Percentiles rank a stretch among this genome's conserved stretches.
phyloP scores from a whole-genome alignment of 2,888 invertebrate genomes.

The Sarcophaga caerulescens region DNA sequence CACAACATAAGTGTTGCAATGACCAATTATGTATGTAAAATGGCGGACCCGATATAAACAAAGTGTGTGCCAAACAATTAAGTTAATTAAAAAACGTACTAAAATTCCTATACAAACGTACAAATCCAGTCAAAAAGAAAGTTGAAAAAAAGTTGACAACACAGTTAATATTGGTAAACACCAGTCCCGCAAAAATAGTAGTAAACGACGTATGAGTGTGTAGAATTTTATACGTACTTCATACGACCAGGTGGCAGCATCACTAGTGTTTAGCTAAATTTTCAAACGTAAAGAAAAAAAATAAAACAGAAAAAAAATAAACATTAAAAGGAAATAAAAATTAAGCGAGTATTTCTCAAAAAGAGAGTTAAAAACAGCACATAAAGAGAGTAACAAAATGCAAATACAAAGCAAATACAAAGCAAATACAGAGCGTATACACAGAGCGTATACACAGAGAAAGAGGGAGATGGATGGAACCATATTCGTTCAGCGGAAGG shows the following conservation, averaged over 20 bases:
- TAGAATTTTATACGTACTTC: background rate
- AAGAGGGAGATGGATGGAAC: too few relatives aligned
- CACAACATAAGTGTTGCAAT: too few relatives aligned
- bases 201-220: background rate
- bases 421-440: too few relatives aligned
- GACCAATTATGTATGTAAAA: too few relatives aligned
- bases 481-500: too few relatives aligned
- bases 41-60: too few relatives aligned
- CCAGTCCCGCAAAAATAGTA: background rate
- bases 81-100: background rate
- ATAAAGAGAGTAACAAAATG: background rate
- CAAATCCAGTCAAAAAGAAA: too few relatives aligned
- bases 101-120: too few relatives aligned
- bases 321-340: background rate
- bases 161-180: background rate
- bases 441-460: too few relatives aligned
- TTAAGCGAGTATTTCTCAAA: background rate
- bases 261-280: background rate
- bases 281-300: background rate
- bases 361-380: background rate
- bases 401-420: background rate
- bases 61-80: slow-evolving; percentile 3
- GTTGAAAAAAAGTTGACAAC: background rate
- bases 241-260: background rate
- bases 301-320: background rate